These are phyloP conservation scores for Myotis lucifugus DNA, from an alignment of 2,113 vertebrate genomes.

Conservation along the genomic window DNA sequence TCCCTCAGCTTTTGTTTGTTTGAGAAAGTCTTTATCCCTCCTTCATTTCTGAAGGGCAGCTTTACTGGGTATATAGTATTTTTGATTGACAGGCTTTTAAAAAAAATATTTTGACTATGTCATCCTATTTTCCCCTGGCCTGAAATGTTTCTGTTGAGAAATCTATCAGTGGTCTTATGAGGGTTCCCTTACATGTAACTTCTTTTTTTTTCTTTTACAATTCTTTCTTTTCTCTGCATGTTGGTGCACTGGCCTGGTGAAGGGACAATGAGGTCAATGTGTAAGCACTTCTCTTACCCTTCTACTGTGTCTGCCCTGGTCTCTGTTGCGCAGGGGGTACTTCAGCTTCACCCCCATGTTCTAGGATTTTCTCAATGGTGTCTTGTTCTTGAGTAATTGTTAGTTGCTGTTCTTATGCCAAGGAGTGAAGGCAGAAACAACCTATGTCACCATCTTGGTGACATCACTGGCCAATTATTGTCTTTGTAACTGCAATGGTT, in stretches of 20 bases:
- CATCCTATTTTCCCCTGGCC: neutral
- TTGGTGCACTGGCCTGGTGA: neutral
- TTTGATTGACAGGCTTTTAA: neutral
- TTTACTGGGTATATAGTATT: neutral
- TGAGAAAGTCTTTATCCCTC: no score
- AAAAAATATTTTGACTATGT: neutral
- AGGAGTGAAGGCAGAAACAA: neutral
- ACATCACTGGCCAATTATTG: neutral
- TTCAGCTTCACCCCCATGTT: neutral
- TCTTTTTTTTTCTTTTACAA: neutral
- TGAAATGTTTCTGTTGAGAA: neutral
- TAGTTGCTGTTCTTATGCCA: neutral
- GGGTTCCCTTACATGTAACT: neutral
- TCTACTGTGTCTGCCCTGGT: neutral
- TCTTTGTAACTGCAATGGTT: neutral
- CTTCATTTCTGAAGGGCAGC: neutral
- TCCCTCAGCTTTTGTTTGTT: neutral
- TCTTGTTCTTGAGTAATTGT: neutral
- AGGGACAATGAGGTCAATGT: neutral
- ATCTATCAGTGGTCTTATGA: neutral
- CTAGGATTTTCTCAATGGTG: neutral
- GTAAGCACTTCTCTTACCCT: neutral
- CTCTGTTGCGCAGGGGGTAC: neutral
- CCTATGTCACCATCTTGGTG: neutral
- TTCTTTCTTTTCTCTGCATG: neutral